A percentile compares a stretch with the other conserved stretches of the same genome.
Evolutionary conservation across 2,797 vertebrate species (phyloP).

Genomic region (Tenualosa ilisha): DNA sequence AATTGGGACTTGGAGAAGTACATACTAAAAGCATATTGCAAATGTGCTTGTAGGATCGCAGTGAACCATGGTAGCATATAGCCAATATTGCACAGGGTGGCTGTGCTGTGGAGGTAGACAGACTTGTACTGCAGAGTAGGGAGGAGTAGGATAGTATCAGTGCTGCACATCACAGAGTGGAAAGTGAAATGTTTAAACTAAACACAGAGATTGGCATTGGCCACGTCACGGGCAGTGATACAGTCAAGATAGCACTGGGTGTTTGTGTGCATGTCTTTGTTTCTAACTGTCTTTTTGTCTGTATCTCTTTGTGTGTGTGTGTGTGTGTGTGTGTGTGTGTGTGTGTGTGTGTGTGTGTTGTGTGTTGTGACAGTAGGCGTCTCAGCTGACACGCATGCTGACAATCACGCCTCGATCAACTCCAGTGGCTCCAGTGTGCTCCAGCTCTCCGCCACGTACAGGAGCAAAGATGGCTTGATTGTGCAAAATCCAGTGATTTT

Average conservation of each 20-base stretch:
- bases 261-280: neutral
- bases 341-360: conserved; percentile 17
- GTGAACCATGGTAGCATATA: conserved; percentile 36
- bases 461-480: neutral
- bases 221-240: conserved; percentile 34
- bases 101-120: conserved; percentile 42
- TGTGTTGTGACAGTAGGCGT: conserved; percentile 52
- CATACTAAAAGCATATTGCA: neutral
- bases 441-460: conserved; percentile 33
- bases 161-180: conserved; percentile 42
- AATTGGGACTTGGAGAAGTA: no score
- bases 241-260: conserved; percentile 35
- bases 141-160: conserved; percentile 52
- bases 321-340: conserved; percentile 27
- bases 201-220: conserved; percentile 39
- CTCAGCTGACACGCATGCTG: conserved; percentile 69
- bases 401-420: conserved; percentile 68
- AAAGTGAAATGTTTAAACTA: conserved; percentile 47
- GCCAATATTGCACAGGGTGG: conserved; percentile 45
- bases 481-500: neutral
- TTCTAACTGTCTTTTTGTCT: neutral
- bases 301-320: conserved; percentile 35
- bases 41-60: conserved; percentile 2
- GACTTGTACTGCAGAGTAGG: conserved; percentile 35
- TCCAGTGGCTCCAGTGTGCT: conserved; percentile 56